Evolutionary conservation across 1,140 invertebrate species (phyloP).

Genomic region (Asobara japonica): DNA sequence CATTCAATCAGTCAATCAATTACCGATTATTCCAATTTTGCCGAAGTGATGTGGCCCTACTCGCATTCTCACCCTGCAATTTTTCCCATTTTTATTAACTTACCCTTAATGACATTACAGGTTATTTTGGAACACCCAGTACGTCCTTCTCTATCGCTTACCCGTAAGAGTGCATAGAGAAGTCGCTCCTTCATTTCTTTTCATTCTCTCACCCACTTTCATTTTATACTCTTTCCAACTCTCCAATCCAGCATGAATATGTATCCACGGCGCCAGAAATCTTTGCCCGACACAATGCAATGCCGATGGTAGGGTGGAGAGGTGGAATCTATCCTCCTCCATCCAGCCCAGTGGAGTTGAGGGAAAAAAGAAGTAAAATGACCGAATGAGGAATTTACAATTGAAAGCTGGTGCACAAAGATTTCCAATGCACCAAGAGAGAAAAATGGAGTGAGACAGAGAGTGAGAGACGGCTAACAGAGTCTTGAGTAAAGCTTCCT

Average conservation of each 20-base stretch:
- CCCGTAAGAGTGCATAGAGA: not conserved
- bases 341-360: not conserved
- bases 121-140: too few relatives aligned
- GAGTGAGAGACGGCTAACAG: not conserved
- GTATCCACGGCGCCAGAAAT: slow-evolving; percentile 14
- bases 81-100: not conserved
- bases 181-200: slow-evolving; percentile 1
- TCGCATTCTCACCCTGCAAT: not conserved
- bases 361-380: not conserved
- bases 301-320: not conserved
- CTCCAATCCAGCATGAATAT: slow-evolving; percentile 16
- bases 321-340: not conserved
- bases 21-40: too few relatives aligned
- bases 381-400: slow-evolving; percentile 22
- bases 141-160: too few relatives aligned
- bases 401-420: slow-evolving; percentile 13
- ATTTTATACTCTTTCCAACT: slow-evolving; percentile 1
- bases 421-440: not conserved
- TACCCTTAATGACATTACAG: not conserved
- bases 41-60: too few relatives aligned
- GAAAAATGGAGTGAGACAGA: not conserved
- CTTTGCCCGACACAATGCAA: slow-evolving; percentile 15
- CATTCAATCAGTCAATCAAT: too few relatives aligned
- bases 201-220: slow-evolving; percentile 3
- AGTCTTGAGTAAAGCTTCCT: not conserved